Percentiles rank a stretch among this genome's conserved stretches.
These are phyloP conservation scores for Pelvicachromis taeniatus DNA, from an alignment of 2,113 vertebrate genomes.

Conservation along the genomic window DNA sequence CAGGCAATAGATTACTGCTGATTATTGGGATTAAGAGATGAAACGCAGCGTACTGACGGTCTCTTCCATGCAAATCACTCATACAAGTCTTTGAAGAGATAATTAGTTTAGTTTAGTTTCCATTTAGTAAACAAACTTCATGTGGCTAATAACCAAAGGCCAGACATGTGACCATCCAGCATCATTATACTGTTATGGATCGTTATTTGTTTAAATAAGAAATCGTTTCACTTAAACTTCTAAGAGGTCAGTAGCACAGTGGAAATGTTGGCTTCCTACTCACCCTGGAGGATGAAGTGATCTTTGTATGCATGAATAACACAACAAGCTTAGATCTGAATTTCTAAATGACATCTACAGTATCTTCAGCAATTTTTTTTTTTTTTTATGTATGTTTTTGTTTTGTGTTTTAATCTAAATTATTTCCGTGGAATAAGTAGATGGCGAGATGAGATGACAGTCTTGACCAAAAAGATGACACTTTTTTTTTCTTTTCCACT, in stretches of 20 bases:
- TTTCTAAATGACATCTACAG: background rate
- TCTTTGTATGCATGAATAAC: background rate
- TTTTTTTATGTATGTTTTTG: background rate
- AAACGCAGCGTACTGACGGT: background rate
- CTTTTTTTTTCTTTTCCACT: background rate
- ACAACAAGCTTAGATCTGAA: background rate
- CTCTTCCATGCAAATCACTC: slow-evolving; percentile 29
- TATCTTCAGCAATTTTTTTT: background rate
- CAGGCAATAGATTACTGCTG: slow-evolving; percentile 41
- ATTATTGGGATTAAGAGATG: slow-evolving; percentile 53
- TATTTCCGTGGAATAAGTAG: background rate
- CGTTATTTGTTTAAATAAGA: background rate
- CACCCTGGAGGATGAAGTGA: background rate
- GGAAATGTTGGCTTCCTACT: background rate
- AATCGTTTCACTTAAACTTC: background rate
- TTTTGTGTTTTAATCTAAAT: background rate
- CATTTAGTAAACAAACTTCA: background rate
- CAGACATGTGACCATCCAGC: background rate
- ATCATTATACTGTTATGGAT: background rate
- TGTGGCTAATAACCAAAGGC: background rate
- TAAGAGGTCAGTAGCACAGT: background rate
- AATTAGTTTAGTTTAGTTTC: background rate
- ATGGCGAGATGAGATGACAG: background rate
- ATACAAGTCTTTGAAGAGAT: background rate
- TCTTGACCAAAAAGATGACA: background rate